These are phyloP conservation scores for Rhorus exstirpatorius DNA, from an alignment of 2,888 invertebrate genomes.

Conservation along the genomic window DNA sequence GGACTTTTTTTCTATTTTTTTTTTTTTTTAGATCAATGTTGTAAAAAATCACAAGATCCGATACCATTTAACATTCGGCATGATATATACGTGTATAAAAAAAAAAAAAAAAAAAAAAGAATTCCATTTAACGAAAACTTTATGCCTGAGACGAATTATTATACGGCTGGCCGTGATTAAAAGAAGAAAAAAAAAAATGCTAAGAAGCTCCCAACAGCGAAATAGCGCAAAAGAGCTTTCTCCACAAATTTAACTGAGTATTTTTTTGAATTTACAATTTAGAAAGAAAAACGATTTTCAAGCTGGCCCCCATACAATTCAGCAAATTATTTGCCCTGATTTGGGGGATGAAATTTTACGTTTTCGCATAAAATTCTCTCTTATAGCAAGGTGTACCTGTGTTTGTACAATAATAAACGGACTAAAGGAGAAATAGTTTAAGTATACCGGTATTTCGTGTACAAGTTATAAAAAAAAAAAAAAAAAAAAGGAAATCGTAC, in stretches of 20 bases:
- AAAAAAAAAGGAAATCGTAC: constrained; percentile 52
- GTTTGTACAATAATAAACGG: constrained; percentile 68
- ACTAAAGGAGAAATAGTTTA: constrained; percentile 42
- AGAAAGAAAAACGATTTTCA: too few species aligned
- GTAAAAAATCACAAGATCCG: constrained; percentile 1
- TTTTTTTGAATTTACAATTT: too few species aligned
- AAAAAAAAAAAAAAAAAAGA: not conserved
- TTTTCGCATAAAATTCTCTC: constrained; percentile 51
- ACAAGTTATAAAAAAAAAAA: constrained; percentile 7
- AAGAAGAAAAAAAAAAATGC: constrained; percentile 11
- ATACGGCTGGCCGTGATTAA: constrained; percentile 59
- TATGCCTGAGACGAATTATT: too few species aligned
- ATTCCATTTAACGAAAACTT: constrained; percentile 16
- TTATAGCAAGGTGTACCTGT: constrained; percentile 55
- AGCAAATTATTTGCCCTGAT: too few species aligned
- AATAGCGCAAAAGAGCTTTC: not conserved
- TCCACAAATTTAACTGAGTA: constrained; percentile 2
- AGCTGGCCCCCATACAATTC: too few species aligned
- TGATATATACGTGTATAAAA: constrained; percentile 15
- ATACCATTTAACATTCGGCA: constrained; percentile 24
- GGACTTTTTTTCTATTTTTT: not conserved
- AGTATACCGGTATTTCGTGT: constrained; percentile 4
- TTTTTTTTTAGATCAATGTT: constrained; percentile 36
- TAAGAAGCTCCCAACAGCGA: too few species aligned
- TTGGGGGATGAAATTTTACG: too few species aligned